These are phyloP conservation scores for Hyperoplus immaculatus DNA, from an alignment of 2,797 vertebrate genomes.

Conservation along the genomic window DNA sequence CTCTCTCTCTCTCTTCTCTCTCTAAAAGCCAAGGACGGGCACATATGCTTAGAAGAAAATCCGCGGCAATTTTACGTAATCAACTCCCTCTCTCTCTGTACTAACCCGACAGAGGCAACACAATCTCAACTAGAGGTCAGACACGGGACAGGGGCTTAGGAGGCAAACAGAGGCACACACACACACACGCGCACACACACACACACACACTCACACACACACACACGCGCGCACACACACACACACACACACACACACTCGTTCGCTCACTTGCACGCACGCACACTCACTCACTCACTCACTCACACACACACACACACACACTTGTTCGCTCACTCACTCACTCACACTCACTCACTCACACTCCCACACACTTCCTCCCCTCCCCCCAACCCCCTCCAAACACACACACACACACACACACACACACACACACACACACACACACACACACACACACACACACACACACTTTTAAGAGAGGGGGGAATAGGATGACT, in stretches of 20 bases:
- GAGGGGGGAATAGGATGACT: slow-evolving; percentile 67
- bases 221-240: no score
- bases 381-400: no score
- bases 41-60: slow-evolving; percentile 74
- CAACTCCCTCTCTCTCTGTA: slow-evolving; percentile 70
- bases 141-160: slow-evolving; percentile 66
- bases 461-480: slow-evolving; percentile 56
- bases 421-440: no score
- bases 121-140: slow-evolving; percentile 78
- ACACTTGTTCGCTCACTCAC: neutral
- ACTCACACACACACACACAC: neutral
- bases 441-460: no score
- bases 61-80: slow-evolving; percentile 60
- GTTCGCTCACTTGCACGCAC: no score
- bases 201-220: no score
- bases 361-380: no score
- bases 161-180: slow-evolving; percentile 5
- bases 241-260: no score
- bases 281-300: no score
- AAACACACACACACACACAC: no score
- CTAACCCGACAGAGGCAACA: slow-evolving; percentile 48
- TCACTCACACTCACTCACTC: no score
- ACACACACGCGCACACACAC: no score
- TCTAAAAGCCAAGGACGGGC: slow-evolving; percentile 75
- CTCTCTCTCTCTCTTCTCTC: slow-evolving; percentile 24